These are phyloP conservation scores for Heteromyza rotundicornis DNA, from an alignment of 2,888 invertebrate genomes.

Conservation along the genomic window DNA sequence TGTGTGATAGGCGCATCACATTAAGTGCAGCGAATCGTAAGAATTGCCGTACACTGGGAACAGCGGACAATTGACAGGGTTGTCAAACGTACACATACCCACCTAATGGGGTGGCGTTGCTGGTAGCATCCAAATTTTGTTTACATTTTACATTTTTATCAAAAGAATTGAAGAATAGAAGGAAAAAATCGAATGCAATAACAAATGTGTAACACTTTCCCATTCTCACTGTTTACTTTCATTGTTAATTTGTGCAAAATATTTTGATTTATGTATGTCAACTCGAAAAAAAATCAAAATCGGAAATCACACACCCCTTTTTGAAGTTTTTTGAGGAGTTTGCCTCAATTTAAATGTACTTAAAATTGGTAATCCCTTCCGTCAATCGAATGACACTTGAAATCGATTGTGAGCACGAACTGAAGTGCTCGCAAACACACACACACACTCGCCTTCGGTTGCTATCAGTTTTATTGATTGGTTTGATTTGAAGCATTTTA, in stretches of 20 bases:
- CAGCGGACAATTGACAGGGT: not conserved
- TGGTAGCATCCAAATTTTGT: slow-evolving; percentile 45
- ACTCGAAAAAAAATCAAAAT: not conserved
- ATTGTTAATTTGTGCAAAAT: slow-evolving; percentile 33
- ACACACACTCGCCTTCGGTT: not conserved
- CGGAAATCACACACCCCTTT: not conserved
- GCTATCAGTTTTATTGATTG: slow-evolving; percentile 22
- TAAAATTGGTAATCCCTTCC: not conserved
- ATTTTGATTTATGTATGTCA: slow-evolving; percentile 40
- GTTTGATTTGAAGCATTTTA: slow-evolving; percentile 26
- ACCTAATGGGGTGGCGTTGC: not conserved
- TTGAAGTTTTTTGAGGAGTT: not conserved
- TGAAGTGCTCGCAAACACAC: slow-evolving; percentile 22
- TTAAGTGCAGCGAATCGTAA: slow-evolving; percentile 40
- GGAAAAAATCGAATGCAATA: too few relatives aligned
- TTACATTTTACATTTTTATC: too few relatives aligned
- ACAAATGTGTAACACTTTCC: too few relatives aligned
- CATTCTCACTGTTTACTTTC: slow-evolving; percentile 17
- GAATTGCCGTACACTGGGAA: slow-evolving; percentile 23
- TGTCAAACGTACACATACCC: not conserved
- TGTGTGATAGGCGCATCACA: slow-evolving; percentile 22
- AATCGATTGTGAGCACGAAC: slow-evolving; percentile 28
- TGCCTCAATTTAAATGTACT: not conserved
- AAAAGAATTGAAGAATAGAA: too few relatives aligned
- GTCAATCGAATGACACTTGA: slow-evolving; percentile 17